Evolutionary conservation across 2,888 invertebrate species (phyloP).

Genomic region (Brachyopa scutellaris): DNA sequence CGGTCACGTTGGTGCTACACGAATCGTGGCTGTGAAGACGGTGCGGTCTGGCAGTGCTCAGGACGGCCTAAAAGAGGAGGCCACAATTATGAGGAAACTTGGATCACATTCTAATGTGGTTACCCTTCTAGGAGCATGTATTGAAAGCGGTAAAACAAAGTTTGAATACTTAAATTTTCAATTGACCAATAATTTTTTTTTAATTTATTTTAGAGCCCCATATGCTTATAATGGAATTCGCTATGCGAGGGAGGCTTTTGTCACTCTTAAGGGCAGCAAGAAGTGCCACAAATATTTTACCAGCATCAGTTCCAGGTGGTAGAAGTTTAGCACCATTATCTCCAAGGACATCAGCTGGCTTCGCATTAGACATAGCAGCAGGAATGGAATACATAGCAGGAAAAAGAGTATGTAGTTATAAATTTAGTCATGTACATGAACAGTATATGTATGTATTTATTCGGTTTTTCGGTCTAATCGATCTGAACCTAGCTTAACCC

Average conservation of each 20-base stretch:
- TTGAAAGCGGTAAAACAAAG: conserved; percentile 87
- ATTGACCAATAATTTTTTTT: neutral
- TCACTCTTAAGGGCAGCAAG: conserved; percentile 87
- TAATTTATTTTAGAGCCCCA: conserved; percentile 87
- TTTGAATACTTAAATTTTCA: neutral
- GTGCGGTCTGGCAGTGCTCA: conserved; percentile 90
- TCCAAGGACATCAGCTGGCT: conserved; percentile 88
- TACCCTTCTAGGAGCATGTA: conserved; percentile 90
- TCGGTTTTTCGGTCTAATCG: too few species aligned
- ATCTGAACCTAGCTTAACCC: too few species aligned
- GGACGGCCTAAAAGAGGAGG: conserved; percentile 89
- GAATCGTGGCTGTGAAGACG: conserved; percentile 92
- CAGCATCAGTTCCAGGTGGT: conserved; percentile 82
- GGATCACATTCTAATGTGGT: conserved; percentile 93
- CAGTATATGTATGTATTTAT: too few species aligned
- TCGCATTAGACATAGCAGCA: conserved; percentile 91
- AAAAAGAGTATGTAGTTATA: conserved; percentile 87
- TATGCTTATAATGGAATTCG: conserved; percentile 92
- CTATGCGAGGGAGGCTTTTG: conserved; percentile 91
- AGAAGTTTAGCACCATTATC: conserved; percentile 80
- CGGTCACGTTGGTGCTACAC: conserved; percentile 89
- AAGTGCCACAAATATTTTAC: conserved; percentile 81
- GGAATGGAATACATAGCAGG: conserved; percentile 93
- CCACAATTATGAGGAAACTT: conserved; percentile 92
- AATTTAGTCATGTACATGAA: too few species aligned